Conservation (phyloP, 2,797 vertebrate species). For the Onychomys arenicola region DNA sequence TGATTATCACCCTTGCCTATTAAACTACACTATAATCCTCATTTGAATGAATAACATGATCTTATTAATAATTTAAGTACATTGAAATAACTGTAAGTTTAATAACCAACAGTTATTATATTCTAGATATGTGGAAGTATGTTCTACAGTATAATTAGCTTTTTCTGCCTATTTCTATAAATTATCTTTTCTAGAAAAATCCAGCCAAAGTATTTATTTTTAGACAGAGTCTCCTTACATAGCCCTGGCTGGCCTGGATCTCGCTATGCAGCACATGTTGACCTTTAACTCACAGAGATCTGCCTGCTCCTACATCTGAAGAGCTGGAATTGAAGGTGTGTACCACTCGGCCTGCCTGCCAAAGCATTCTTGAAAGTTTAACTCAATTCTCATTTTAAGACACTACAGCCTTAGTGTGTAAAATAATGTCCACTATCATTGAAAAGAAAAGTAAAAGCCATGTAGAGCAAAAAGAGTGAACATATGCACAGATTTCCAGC, state of each 20-base stretch:
- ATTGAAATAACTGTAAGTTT: slow-evolving; percentile 21
- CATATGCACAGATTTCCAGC: background rate
- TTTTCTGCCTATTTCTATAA: slow-evolving; percentile 26
- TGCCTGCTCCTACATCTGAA: background rate
- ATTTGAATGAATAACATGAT: background rate
- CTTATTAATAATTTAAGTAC: background rate
- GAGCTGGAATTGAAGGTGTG: background rate
- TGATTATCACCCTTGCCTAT: slow-evolving; percentile 17
- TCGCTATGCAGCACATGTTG: background rate
- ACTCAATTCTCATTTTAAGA: background rate
- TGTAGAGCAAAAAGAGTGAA: slow-evolving; percentile 36
- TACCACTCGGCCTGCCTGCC: background rate
- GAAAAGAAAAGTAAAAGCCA: slow-evolving; percentile 56
- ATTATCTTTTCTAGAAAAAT: slow-evolving; percentile 23
- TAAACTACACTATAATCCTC: background rate
- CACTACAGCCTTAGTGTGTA: background rate
- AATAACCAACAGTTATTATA: background rate
- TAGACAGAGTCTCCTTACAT: background rate
- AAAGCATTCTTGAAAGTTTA: slow-evolving; percentile 49
- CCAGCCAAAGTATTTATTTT: slow-evolving; percentile 15
- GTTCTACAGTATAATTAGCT: background rate
- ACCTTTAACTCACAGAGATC: too few species aligned
- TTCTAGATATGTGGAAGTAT: background rate
- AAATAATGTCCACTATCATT: slow-evolving; percentile 44
- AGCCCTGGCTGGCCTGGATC: too few species aligned